Percentiles rank a stretch among this genome's conserved stretches.
phyloP scores from a whole-genome alignment of 2,797 vertebrate species.

The Kryptolebias ocellatus region DNA sequence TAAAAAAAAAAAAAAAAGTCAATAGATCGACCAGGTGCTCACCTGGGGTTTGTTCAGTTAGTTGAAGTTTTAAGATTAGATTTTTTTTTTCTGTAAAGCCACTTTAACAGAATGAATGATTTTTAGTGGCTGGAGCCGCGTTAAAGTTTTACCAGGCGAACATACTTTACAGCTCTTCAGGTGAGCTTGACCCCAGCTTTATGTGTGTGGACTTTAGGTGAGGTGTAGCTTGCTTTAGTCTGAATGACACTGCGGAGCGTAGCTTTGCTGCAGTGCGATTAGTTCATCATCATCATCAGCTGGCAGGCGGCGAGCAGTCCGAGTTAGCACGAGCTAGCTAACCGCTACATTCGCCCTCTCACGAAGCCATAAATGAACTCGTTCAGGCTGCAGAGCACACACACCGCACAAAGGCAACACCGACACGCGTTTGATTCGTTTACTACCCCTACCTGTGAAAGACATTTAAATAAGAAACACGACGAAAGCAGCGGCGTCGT shows the following conservation, averaged over 20 bases:
- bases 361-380: constrained; percentile 9
- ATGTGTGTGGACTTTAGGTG: too few relatives aligned
- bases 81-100: too few relatives aligned
- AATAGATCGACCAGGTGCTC: too few relatives aligned
- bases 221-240: neutral
- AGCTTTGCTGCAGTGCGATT: constrained; percentile 51
- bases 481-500: constrained; percentile 16
- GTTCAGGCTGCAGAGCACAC: neutral
- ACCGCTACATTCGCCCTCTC: neutral
- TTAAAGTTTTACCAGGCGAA: neutral
- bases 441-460: constrained; percentile 61
- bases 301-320: constrained; percentile 4
- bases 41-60: too few relatives aligned
- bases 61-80: too few relatives aligned
- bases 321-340: constrained; percentile 47
- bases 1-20: too few relatives aligned
- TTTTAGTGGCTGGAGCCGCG: neutral
- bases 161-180: neutral
- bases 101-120: neutral
- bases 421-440: neutral
- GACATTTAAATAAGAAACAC: constrained; percentile 51
- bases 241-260: constrained; percentile 17
- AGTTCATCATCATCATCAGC: neutral
- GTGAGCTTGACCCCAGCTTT: too few relatives aligned
- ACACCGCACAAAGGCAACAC: fast-evolving